Base-by-base conservation (phyloP, 2,888 invertebrate genomes). In the Caenorhabditis becei region DNA sequence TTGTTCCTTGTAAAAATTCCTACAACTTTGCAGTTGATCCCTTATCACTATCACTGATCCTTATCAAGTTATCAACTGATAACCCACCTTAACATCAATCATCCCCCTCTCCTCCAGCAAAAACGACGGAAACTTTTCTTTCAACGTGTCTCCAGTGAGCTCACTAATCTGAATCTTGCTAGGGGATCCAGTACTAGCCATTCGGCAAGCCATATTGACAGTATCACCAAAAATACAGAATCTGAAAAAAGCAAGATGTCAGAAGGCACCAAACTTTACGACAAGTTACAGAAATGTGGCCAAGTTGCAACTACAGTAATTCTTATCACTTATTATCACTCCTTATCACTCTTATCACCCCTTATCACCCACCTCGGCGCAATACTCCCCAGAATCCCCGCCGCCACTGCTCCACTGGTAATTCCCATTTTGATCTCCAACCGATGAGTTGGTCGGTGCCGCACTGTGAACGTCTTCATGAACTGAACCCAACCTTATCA, bases 191-290 rank as follows among this genome's bases (percentile, higher is more conserved):
- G 82, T 82, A 14, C 80, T 74, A 1, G 84, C 86, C 86, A 86
- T 86, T 69, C 83, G 78, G 51, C 83, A 85, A n/a, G 86, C 83
- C 77, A 84, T 79, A 47, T 85, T 86, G 0, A 86, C 86, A 11
- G 85, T 83, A 26, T 86, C 86, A 14, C 86, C 86, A 51, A 86
- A 86, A 3, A 86, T 70, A 47, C 86, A 86, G 28, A 86, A 86
- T 53, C 86, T 83, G 49, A 47, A 79, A 61, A n/a, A 11, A 41
- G n/a, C n/a, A n/a, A n/a, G n/a, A n/a, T n/a, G n/a, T n/a, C n/a
- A n/a, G n/a, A n/a, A n/a, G n/a, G n/a, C n/a, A n/a, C n/a, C n/a
- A n/a, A n/a, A n/a, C n/a, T n/a, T n/a, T n/a, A n/a, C n/a, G n/a
- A n/a, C n/a, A n/a, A n/a, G n/a, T n/a, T n/a, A n/a, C n/a, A n/a